Conservation (phyloP, 2,888 invertebrate genomes). For the Platycheirus albimanus region DNA sequence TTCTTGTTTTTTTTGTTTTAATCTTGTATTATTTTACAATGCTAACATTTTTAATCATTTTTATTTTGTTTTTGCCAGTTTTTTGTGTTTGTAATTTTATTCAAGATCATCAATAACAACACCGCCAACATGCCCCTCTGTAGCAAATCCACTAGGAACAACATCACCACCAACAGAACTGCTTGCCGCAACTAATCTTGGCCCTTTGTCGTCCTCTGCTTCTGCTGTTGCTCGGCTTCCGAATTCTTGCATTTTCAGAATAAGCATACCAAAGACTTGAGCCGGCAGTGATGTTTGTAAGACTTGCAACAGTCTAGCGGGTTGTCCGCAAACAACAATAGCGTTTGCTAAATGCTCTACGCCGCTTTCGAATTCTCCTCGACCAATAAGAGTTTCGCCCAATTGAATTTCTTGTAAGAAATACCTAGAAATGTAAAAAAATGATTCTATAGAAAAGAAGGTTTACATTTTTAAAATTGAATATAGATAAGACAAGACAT, state of each 20-base stretch:
- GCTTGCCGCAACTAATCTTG: conserved; percentile 76
- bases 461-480: too few relatives aligned
- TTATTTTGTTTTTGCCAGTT: conserved; percentile 9
- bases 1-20: conserved; percentile 25
- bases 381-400: conserved; percentile 94
- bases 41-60: conserved; percentile 40
- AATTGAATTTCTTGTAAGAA: conserved; percentile 91
- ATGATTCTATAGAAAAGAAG: too few relatives aligned
- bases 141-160: conserved; percentile 76
- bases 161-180: conserved; percentile 75
- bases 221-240: conserved; percentile 79
- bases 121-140: conserved; percentile 76
- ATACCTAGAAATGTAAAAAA: conserved; percentile 79
- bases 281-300: conserved; percentile 98
- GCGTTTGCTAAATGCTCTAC: conserved; percentile 98
- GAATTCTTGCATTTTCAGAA: conserved; percentile 86
- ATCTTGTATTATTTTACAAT: conserved; percentile 61
- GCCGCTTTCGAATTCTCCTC: conserved; percentile 94
- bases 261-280: conserved; percentile 94
- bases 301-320: conserved; percentile 81
- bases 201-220: conserved; percentile 77
- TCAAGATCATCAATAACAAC: conserved; percentile 81
- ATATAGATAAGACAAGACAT: too few relatives aligned
- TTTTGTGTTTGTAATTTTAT: conserved; percentile 75
- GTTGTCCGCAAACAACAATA: conserved; percentile 97